Percentiles rank a stretch among this genome's conserved stretches.
Conservation (phyloP, 2,113 vertebrate species). For the Cercopithecus mona region DNA sequence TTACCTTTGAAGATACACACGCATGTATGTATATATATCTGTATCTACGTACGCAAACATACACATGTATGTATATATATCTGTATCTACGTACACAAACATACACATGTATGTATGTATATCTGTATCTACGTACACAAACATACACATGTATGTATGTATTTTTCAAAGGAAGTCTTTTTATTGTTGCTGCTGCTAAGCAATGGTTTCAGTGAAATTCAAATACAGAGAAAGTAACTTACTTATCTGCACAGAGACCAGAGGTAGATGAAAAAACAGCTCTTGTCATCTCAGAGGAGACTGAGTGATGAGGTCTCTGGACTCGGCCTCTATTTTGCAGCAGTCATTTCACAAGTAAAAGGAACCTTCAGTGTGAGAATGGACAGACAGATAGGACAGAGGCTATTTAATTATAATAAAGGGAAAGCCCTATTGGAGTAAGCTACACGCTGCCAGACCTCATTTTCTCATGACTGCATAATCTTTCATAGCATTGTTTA, state of each 20-base stretch:
- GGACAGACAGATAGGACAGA: not conserved
- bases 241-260: not conserved
- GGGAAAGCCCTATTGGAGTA: not conserved
- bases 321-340: not conserved
- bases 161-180: not conserved
- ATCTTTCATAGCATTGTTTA: slow-evolving; percentile 33
- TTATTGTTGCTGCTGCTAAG: not conserved
- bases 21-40: not conserved
- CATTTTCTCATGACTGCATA: slow-evolving; percentile 6
- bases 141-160: not conserved
- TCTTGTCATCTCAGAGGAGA: not conserved
- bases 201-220: not conserved
- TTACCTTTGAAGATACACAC: not conserved
- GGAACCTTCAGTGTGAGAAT: not conserved
- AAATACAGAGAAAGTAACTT: not conserved
- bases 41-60: not conserved
- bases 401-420: slow-evolving; percentile 2
- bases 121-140: not conserved
- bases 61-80: not conserved
- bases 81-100: not conserved
- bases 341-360: not conserved
- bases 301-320: not conserved
- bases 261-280: not conserved
- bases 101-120: not conserved
- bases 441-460: not conserved